Percentiles rank a stretch among this genome's conserved stretches.
Conservation (phyloP, 2,888 invertebrate genomes). For the Diploptera punctata region DNA sequence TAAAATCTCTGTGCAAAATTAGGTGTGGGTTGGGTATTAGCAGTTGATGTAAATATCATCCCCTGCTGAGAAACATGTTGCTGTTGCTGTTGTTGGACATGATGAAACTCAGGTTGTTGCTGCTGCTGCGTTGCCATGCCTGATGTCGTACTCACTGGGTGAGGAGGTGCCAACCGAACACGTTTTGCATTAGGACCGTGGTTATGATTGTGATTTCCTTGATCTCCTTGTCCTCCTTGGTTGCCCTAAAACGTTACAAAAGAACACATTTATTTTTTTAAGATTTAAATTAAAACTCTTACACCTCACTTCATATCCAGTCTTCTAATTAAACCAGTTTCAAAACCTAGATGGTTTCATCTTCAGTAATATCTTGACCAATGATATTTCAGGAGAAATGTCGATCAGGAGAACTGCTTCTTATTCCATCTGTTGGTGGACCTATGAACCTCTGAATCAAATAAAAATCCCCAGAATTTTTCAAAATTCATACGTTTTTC, state of each 20-base stretch:
- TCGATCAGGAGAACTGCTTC: too few relatives aligned
- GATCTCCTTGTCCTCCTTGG: constrained; percentile 48
- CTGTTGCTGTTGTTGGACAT: constrained; percentile 44
- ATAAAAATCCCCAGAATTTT: too few relatives aligned
- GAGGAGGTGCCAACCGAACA: constrained; percentile 66
- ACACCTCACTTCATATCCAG: too few relatives aligned
- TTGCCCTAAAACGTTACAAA: constrained; percentile 45
- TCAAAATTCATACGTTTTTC: too few relatives aligned
- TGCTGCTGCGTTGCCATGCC: constrained; percentile 52
- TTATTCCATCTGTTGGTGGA: too few relatives aligned
- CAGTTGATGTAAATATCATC: constrained; percentile 46
- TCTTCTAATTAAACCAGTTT: too few relatives aligned
- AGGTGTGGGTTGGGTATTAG: constrained; percentile 43
- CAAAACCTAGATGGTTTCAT: too few relatives aligned
- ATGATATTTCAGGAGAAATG: too few relatives aligned
- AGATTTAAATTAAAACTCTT: too few relatives aligned
- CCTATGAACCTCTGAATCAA: too few relatives aligned
- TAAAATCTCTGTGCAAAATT: constrained; percentile 40
- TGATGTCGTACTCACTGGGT: constrained; percentile 50
- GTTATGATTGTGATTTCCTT: constrained; percentile 54
- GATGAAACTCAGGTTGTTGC: constrained; percentile 48
- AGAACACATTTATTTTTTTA: too few relatives aligned
- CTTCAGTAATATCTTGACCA: too few relatives aligned
- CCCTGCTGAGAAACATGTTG: constrained; percentile 41
- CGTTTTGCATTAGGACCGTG: constrained; percentile 68